Evolutionary conservation across 2,888 invertebrate species (phyloP), one percentile per base, ranked within the genome.

Genomic region (Mimas tiliae): DNA sequence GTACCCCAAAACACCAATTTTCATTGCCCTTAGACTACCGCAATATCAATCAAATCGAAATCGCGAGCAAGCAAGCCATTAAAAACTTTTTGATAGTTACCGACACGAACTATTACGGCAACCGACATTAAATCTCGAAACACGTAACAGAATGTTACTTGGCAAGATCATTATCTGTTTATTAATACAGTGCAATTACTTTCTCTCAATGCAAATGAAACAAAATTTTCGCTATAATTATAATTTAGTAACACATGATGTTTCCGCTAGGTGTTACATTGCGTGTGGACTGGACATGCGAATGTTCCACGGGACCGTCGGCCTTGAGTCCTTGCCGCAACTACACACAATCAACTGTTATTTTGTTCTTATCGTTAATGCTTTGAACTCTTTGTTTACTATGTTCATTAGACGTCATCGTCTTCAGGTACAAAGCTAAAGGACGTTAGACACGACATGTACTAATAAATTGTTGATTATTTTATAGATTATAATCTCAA

Each of bases 61-160:
- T 58, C 58, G 58, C 42, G 58, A 58, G 42, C 58, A 42, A 21
- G 42, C 19, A 16, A 19, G 19, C 42, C 19, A 58, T 58, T 58
- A 58, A 58, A 58, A 58, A 58, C 42, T 58, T 58, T 58, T 58
- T 58, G 58, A 58, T 58, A 58, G 58, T 19, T 38, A 19, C 58
- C 38, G 58, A 58, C 58, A 58, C 58, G 58, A 58, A 58, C 58
- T 58, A 58, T 58, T 58, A 58, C 42, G 58, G 58, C 58, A 58
- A 42, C 58, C 38, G 19, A 58, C 42, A 38, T 58, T 58, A 58
- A 58, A 58, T 58, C 58, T 58, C 58, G 38, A 6, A 42, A 58
- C 58, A 38, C 58, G 38, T 58, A 58, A 58, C 58, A 58, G 19
- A 50, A 19, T 58, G 19, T 58, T 58, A 58, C 58, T 58, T 16